A percentile compares a stretch with the other conserved stretches of the same genome.
These are phyloP conservation scores for Melanostoma mellinum DNA, from an alignment of 2,888 invertebrate genomes.

Conservation along the genomic window DNA sequence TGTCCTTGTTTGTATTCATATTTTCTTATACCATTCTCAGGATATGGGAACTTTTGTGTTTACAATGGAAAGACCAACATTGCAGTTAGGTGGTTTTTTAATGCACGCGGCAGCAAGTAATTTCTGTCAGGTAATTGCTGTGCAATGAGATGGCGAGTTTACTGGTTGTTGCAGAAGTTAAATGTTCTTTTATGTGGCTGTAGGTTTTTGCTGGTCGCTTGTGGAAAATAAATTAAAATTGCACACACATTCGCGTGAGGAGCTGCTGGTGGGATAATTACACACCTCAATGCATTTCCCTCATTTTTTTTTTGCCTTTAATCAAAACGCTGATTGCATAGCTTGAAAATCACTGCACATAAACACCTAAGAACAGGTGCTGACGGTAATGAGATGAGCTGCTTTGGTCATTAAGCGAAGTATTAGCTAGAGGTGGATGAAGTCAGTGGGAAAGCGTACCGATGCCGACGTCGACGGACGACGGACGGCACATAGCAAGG, in stretches of 20 bases:
- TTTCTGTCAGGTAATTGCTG: conserved; percentile 59
- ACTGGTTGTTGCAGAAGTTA: conserved; percentile 40
- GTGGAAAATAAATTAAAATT: conserved; percentile 70
- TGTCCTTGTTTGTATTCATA: background rate
- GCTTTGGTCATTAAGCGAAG: conserved; percentile 61
- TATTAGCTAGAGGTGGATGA: conserved; percentile 4
- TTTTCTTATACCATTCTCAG: background rate
- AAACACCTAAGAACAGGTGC: conserved; percentile 71
- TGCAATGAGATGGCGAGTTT: conserved; percentile 64
- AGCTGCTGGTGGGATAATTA: conserved; percentile 62
- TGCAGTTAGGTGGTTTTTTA: conserved; percentile 27
- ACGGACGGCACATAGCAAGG: conserved; percentile 38
- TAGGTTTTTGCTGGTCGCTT: conserved; percentile 34
- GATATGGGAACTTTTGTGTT: conserved; percentile 42
- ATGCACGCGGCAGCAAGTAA: conserved; percentile 46
- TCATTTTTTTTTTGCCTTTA: conserved; percentile 38
- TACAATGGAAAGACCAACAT: background rate
- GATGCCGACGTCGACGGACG: background rate
- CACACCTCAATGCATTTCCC: conserved; percentile 69
- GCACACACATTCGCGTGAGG: conserved; percentile 51
- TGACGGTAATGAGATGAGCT: conserved; percentile 71
- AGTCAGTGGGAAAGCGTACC: conserved; percentile 31
- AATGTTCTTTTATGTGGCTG: conserved; percentile 55
- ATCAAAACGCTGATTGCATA: conserved; percentile 61
- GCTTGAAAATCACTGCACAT: conserved; percentile 69